Evolutionary conservation across 2,888 invertebrate genomes (phyloP).

Genomic region (Pterobdella sp.): DNA sequence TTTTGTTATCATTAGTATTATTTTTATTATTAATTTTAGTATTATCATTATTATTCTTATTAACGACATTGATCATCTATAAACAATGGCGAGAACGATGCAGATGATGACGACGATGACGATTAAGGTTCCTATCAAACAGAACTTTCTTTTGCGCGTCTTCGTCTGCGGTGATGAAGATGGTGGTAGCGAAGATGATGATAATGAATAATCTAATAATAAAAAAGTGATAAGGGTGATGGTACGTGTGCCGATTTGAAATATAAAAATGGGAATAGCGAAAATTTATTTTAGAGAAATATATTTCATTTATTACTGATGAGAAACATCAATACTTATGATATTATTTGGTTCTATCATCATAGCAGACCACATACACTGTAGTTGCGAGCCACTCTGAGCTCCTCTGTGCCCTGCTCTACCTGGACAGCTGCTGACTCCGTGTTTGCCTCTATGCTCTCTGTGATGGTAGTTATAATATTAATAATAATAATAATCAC

Average conservation of each 20-base stretch:
- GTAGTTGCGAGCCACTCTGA: conserved; percentile 57
- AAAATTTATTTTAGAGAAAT: too few relatives aligned
- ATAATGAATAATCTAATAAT: background rate
- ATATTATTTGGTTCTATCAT: background rate
- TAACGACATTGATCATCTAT: background rate
- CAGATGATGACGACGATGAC: conserved; percentile 8
- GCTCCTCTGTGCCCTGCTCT: conserved; percentile 54
- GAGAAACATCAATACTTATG: background rate
- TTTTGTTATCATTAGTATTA: background rate
- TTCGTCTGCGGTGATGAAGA: conserved; percentile 8
- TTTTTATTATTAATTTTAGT: background rate
- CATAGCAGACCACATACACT: conserved; percentile 53
- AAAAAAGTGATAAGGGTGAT: too few relatives aligned
- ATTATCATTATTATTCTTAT: conserved; percentile 9
- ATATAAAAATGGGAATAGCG: conserved; percentile 3
- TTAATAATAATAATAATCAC: background rate
- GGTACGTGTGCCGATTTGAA: too few relatives aligned
- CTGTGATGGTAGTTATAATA: conserved; percentile 40
- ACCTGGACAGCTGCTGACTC: conserved; percentile 77
- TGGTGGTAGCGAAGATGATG: conserved; percentile 1
- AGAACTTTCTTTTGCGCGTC: conserved; percentile 21
- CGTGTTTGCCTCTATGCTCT: conserved; percentile 87
- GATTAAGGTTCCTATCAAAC: background rate
- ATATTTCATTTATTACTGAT: too few relatives aligned
- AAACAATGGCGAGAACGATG: background rate